A percentile compares a stretch with the other conserved stretches of the same genome.
Evolutionary conservation across 2,888 invertebrate species (phyloP).

Genomic region (Lymantria monacha): DNA sequence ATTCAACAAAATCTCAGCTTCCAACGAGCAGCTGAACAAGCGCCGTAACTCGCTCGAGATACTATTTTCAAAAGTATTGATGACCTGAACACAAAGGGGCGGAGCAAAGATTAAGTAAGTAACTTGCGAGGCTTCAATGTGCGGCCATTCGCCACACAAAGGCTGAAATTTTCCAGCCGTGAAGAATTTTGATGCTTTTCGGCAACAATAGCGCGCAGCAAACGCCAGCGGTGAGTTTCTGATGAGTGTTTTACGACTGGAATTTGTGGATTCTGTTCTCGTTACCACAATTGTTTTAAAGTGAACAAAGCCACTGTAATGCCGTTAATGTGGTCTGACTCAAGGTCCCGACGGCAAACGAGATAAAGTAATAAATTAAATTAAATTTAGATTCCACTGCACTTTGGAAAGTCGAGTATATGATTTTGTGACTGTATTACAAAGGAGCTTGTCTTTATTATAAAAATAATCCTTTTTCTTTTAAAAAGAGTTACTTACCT

Average conservation of each 20-base stretch:
- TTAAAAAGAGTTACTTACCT: too few relatives aligned
- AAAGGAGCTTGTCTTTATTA: too few relatives aligned
- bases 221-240: conserved; percentile 45
- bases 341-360: conserved; percentile 33
- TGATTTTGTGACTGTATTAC: background rate
- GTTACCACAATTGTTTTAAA: conserved; percentile 56
- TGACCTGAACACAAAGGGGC: conserved; percentile 60
- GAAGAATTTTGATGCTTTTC: conserved; percentile 62
- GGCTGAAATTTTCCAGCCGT: conserved; percentile 63
- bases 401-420: conserved; percentile 8
- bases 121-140: conserved; percentile 66
- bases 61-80: conserved; percentile 69
- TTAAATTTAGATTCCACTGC: conserved; percentile 37
- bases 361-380: conserved; percentile 41
- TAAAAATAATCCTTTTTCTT: too few relatives aligned
- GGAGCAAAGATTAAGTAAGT: conserved; percentile 66
- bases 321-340: conserved; percentile 48
- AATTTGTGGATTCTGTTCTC: conserved; percentile 48
- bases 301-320: conserved; percentile 43
- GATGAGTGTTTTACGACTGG: conserved; percentile 60
- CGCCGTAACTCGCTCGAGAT: conserved; percentile 43
- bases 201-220: conserved; percentile 54
- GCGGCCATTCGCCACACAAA: conserved; percentile 56
- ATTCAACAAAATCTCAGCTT: background rate
- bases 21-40: conserved; percentile 38